Conservation (phyloP, 2,888 invertebrate genomes). For the Sepioteuthis lessoniana region DNA sequence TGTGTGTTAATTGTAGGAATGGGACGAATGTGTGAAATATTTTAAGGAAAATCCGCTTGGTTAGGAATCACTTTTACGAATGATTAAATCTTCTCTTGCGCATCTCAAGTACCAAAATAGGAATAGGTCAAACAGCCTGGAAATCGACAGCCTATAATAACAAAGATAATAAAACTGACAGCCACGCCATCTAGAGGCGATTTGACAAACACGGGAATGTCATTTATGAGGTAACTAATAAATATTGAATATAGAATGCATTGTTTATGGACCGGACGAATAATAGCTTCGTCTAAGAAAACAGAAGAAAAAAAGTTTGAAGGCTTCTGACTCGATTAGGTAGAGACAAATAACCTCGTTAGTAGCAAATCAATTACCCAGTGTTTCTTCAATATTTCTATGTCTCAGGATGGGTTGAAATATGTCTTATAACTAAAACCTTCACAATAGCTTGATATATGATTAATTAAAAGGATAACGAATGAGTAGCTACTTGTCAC, state of each 20-base stretch:
- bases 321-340: background rate
- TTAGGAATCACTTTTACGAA: too few species aligned
- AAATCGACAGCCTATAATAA: background rate
- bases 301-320: background rate
- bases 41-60: too few species aligned
- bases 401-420: background rate
- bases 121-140: background rate
- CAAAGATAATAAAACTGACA: constrained; percentile 15
- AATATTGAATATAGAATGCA: background rate
- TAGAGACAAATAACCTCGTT: background rate
- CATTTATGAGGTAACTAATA: background rate
- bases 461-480: too few species aligned
- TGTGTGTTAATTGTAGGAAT: too few species aligned
- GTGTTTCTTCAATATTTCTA: background rate
- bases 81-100: too few species aligned
- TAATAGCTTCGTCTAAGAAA: background rate
- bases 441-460: too few species aligned
- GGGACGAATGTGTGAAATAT: too few species aligned
- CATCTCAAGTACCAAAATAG: background rate
- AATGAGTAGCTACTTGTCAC: too few species aligned
- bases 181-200: background rate
- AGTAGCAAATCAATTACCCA: background rate
- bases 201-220: background rate
- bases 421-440: too few species aligned
- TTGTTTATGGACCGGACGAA: background rate